Evolutionary conservation across 2,113 vertebrate genomes (phyloP).

Genomic region (Furnarius figulus): DNA sequence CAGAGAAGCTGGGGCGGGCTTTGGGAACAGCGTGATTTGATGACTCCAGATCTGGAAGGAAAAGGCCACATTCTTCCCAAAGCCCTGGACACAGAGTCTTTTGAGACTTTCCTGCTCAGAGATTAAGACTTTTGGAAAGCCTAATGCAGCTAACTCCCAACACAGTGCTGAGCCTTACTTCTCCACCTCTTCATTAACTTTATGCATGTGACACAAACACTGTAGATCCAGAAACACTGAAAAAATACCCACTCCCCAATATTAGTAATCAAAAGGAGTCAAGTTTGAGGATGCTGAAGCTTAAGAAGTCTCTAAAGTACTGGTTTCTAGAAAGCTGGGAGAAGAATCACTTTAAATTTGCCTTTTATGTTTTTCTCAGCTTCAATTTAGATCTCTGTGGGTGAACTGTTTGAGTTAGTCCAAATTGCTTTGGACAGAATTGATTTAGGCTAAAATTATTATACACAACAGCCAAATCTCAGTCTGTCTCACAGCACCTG

Average conservation of each 20-base stretch:
- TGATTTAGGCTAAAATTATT: neutral
- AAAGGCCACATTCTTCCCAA: neutral
- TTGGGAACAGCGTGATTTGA: neutral
- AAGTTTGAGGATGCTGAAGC: neutral
- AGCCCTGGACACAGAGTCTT: neutral
- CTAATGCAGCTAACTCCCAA: neutral
- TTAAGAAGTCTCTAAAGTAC: neutral
- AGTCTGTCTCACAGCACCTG: neutral
- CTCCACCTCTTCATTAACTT: neutral
- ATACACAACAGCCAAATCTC: neutral
- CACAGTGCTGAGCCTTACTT: neutral
- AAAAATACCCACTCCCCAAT: neutral
- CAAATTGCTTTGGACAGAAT: neutral
- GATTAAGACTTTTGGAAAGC: neutral
- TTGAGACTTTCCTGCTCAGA: neutral
- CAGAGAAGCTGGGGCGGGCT: neutral
- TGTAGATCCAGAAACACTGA: neutral
- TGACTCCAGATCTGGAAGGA: neutral
- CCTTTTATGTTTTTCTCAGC: neutral
- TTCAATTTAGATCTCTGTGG: neutral
- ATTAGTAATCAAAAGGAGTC: neutral
- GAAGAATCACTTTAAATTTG: neutral
- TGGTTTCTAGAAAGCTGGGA: neutral
- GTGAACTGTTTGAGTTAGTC: neutral
- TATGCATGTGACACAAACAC: neutral